Evolutionary conservation across 1,140 invertebrate genomes (phyloP), one percentile per base, ranked within the genome.

Genomic region (Hylyphantes graminicola): DNA sequence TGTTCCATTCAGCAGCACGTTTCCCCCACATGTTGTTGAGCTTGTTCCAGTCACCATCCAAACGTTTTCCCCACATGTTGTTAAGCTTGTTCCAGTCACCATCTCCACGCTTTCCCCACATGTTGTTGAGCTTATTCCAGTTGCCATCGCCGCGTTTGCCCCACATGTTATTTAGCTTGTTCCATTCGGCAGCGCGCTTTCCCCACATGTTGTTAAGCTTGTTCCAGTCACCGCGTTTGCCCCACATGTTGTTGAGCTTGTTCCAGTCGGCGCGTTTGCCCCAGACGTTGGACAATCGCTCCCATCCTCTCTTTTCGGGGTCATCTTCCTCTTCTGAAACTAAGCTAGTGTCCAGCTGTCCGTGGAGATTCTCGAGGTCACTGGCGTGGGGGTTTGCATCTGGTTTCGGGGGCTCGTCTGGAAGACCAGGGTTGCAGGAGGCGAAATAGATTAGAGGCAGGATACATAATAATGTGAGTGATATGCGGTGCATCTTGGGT

Each of bases 71-170:
- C 87, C 87, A 87, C 74, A 86, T 81, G 13, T 75, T 75, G 9
- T 67, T 75, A 13, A 87, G 50, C 48, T 87, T 75, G 64, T 87
- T 87, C 87, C 87, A 87, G 53, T 86, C 83, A 70, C 48, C 67
- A 35, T 35, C 35, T 0, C 67, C 75, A 21, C 92, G 90, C 88
- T 94, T 94, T 87, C 93, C 93, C 93, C 93, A 94, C 88, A 94
- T 92, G 57, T 93, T 76, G 54, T 63, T 54, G 59, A 83, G 67
- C 10, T 86, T 85, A 61, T 86, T 86, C 86, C 86, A 87, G 48
- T 35, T 61, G 8, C 17, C 19, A 48, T 51, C 63, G 87, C 93
- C 93, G 57, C 79, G 53, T 50, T 86, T 86, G 12, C 86, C 87
- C 87, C 86, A 86, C 84, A 87, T 86, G n/a, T 78, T 79, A 17